Evolutionary conservation across 2,797 vertebrate genomes (phyloP).

Genomic region (Siniperca scherzeri): DNA sequence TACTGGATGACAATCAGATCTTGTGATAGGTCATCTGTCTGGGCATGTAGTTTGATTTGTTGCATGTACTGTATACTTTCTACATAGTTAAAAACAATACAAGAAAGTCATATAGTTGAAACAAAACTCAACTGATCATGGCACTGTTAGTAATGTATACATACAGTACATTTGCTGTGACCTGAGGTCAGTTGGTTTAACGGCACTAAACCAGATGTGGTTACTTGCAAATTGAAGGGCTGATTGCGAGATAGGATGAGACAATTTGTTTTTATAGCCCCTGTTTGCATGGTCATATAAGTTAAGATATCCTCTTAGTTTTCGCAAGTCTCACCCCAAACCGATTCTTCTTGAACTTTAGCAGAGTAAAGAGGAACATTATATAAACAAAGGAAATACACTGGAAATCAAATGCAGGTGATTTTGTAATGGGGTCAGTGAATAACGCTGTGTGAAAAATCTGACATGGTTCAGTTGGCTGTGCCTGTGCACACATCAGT

Average conservation of each 20-base stretch:
- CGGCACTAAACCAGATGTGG: not conserved
- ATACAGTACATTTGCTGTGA: not conserved
- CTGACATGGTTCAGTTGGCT: not conserved
- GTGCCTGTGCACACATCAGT: not conserved
- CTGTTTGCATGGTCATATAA: slow-evolving; percentile 6
- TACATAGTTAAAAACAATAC: not conserved
- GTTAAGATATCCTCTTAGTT: not conserved
- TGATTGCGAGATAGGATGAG: not conserved
- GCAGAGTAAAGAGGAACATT: slow-evolving; percentile 1
- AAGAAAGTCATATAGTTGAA: not conserved
- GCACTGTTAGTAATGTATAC: not conserved
- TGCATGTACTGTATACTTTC: not conserved
- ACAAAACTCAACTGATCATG: not conserved
- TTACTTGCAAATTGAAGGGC: not conserved
- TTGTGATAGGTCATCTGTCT: not conserved
- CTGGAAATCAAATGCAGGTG: not conserved
- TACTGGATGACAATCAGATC: not conserved
- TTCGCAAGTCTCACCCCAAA: not conserved
- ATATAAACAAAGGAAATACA: slow-evolving; percentile 1
- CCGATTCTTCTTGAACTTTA: not conserved
- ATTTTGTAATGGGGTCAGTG: not conserved
- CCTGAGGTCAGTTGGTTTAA: not conserved
- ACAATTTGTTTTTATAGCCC: not conserved
- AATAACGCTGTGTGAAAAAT: slow-evolving; percentile 12
- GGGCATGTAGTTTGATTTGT: not conserved